Evolutionary conservation across 2,888 invertebrate genomes (phyloP), one percentile per base, ranked within the genome.

Genomic region (Thumatha senex): DNA sequence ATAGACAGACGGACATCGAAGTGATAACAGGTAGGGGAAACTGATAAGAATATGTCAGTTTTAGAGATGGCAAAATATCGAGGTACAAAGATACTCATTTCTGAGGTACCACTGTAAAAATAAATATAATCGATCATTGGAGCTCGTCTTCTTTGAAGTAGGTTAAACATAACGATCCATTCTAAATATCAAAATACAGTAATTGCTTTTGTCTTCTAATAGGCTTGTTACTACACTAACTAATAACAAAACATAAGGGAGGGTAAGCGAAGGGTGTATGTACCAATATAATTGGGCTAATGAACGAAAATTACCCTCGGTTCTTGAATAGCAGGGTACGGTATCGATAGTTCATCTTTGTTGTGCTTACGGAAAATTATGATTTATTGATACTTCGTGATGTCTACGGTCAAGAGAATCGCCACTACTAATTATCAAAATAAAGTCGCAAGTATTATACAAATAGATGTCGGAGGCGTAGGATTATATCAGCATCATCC

Each of bases 171-270:
- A 11, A 3, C 13, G 33, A 38, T 0, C 39, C 36, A 39, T 15
- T n/a, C 10, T 33, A 24, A 39, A 18, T 15, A 39, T 11, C 7
- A 39, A 39, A 18, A 15, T 15, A 24, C 24, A 39, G 36, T 7
- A 39, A 39, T 33, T 2, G 18, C n/a, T 33, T 40, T 35, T 10
- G 13, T 9, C 8, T 40, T 40, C 69, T 81, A 82, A 82, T 82
- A 81, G 77, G 74, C 74, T 78, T 80, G 79, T 82, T 80, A 74
- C 65, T 66, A 52, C 74, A 74, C 77, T 70, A 62, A 70, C 59
- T 48, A 58, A 69, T 68, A 70, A 40, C 18, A 15, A 13, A 70
- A 63, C 70, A 69, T 67, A 69, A 62, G 67, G 70, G 72, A 76
- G 69, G 56, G 52, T 46, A 63, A 69, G 63, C 53, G 48, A 59